A percentile compares a stretch with the other conserved stretches of the same genome.
phyloP scores from a whole-genome alignment of 2,113 vertebrate species.

The Gobius niger region DNA sequence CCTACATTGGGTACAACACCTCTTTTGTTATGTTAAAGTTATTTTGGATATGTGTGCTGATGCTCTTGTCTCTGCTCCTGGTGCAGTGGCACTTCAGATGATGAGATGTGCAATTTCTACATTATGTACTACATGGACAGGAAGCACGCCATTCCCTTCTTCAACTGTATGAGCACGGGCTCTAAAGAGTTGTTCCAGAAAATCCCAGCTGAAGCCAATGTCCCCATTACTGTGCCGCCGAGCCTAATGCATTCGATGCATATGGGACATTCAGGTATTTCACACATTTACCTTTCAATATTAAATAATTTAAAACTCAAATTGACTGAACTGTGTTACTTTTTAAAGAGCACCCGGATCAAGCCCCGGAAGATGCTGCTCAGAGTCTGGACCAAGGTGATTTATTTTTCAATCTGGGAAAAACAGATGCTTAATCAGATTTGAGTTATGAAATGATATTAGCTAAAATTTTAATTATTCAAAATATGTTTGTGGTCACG shows the following conservation, averaged over 20 bases:
- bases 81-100: constrained; percentile 86
- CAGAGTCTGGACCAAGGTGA: constrained; percentile 83
- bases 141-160: constrained; percentile 85
- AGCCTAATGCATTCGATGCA: constrained; percentile 81
- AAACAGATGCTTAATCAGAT: too few relatives aligned
- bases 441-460: too few relatives aligned
- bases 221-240: constrained; percentile 82
- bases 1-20: constrained; percentile 86
- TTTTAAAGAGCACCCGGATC: constrained; percentile 73
- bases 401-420: constrained; percentile 39
- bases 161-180: constrained; percentile 86
- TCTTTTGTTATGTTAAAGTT: not conserved
- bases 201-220: constrained; percentile 88
- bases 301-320: too few relatives aligned
- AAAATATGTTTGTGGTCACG: too few relatives aligned
- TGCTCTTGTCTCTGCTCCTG: constrained; percentile 12
- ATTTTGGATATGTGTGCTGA: not conserved
- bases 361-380: constrained; percentile 70
- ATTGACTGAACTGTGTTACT: constrained; percentile 28
- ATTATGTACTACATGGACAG: constrained; percentile 99
- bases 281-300: not conserved
- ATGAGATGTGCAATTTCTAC: constrained; percentile 99
- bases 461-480: too few relatives aligned
- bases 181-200: constrained; percentile 81
- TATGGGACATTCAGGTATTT: constrained; percentile 70